Conservation (phyloP, 2,797 vertebrate species). For the Anguilla megastoma region DNA sequence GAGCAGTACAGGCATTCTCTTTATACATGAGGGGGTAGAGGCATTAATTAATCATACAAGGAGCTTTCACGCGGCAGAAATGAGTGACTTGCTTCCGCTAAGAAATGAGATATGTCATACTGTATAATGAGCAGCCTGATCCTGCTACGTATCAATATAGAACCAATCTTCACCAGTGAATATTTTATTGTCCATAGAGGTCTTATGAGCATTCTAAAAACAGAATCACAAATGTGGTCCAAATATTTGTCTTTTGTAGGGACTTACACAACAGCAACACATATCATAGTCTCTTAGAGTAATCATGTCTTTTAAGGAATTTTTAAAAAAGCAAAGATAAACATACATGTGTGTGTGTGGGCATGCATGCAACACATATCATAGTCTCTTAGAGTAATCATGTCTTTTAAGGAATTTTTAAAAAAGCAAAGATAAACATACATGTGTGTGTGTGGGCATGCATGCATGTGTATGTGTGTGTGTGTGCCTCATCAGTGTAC, state of each 20-base stretch:
- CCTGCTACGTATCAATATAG: not conserved
- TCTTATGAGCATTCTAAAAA: not conserved
- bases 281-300: too few relatives aligned
- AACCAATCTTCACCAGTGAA: not conserved
- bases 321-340: too few relatives aligned
- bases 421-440: too few relatives aligned
- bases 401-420: too few relatives aligned
- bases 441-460: not conserved
- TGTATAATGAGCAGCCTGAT: not conserved
- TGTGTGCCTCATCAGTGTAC: not conserved
- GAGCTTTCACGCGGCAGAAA: not conserved
- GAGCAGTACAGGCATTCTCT: not conserved
- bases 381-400: too few relatives aligned
- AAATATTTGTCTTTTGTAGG: not conserved
- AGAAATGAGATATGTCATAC: not conserved
- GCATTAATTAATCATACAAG: not conserved
- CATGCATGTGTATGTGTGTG: not conserved
- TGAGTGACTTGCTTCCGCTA: not conserved
- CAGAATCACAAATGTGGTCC: not conserved
- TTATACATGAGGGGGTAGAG: not conserved
- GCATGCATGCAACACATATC: too few relatives aligned
- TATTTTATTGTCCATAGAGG: not conserved
- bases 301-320: too few relatives aligned
- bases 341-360: not conserved
- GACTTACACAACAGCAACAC: too few relatives aligned